phyloP scores from a whole-genome alignment of 2,113 vertebrate genomes.

The Paedocypris sp. region DNA sequence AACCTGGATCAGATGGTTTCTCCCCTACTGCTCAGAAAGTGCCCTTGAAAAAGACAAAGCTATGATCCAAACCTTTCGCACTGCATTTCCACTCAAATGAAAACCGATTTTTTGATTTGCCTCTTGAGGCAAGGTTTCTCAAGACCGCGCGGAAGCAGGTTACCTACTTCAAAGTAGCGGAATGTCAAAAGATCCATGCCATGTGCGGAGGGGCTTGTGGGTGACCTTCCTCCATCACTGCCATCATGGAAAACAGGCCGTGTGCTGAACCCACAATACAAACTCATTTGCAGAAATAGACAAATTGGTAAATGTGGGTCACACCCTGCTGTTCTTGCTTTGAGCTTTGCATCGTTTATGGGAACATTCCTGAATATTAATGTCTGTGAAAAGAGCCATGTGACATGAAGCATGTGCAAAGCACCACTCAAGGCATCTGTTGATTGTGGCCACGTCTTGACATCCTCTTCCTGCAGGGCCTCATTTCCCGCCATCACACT shows the following conservation, averaged over 20 bases:
- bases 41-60: constrained; percentile 22
- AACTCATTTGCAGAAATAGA: neutral
- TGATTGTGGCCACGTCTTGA: constrained; percentile 13
- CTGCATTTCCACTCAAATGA: constrained; percentile 1
- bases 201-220: neutral
- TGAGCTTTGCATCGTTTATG: neutral
- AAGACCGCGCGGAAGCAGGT: constrained; percentile 15
- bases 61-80: constrained; percentile 1
- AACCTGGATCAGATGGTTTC: constrained; percentile 21
- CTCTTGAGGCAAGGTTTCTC: constrained; percentile 5
- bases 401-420: neutral
- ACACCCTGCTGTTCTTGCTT: constrained; percentile 4
- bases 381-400: neutral
- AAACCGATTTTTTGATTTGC: constrained; percentile 17
- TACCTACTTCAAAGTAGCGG: constrained; percentile 1
- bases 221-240: neutral
- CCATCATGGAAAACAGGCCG: neutral
- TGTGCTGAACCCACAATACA: neutral
- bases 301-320: neutral
- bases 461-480: constrained; percentile 16
- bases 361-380: constrained; percentile 13
- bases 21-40: constrained; percentile 3
- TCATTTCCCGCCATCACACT: constrained; percentile 24
- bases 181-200: neutral
- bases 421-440: constrained; percentile 23